Evolutionary conservation across 2,888 invertebrate species (phyloP), one percentile per base, ranked within the genome.

Genomic region (Stenoptilia bipunctidactyla): DNA sequence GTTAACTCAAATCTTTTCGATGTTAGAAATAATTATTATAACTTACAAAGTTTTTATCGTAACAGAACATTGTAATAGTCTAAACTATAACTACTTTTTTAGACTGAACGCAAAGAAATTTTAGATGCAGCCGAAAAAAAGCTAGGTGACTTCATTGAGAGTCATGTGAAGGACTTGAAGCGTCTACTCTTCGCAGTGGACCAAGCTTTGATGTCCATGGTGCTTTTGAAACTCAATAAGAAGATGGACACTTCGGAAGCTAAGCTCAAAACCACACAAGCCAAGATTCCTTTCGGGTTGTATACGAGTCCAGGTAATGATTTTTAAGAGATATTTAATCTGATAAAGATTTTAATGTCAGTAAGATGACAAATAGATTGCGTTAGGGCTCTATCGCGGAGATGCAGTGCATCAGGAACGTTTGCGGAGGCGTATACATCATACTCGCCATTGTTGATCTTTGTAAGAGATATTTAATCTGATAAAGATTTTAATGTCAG

Each of bases 231-330:
- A 34, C 48, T 80, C 1, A 80, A 80, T 46, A 83, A 82, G 54
- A 83, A 80, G 42, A 82, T 83, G 83, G 83, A 82, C 47, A 74
- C 79, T 0, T 77, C 80, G 0, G 83, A 82, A 40, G 65, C 73
- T 0, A 83, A 80, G 46, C 82, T 82, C 36, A 72, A 66, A 40
- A 59, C 67, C 0, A 76, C 80, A 0, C 75, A 80, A 27, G 82
- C 82, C 1, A 80, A 79, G 50, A 80, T 83, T 45, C 83, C 83
- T 0, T 83, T 82, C 35, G 83, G 83, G 12, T 45, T 83, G 33
- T 83, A 83, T 25, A 68, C 73, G 0, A 83, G 83, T 42, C 83
- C 83, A 1, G 82, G 82, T 79, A 36, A 52, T 48, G 4, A n/a
- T n/a, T n/a, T n/a, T n/a, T n/a, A n/a, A n/a, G n/a, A n/a, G 25